Evolutionary conservation across 2,888 invertebrate genomes (phyloP), one percentile per base, ranked within the genome.

Genomic region (Ceratothoa steindachneri): DNA sequence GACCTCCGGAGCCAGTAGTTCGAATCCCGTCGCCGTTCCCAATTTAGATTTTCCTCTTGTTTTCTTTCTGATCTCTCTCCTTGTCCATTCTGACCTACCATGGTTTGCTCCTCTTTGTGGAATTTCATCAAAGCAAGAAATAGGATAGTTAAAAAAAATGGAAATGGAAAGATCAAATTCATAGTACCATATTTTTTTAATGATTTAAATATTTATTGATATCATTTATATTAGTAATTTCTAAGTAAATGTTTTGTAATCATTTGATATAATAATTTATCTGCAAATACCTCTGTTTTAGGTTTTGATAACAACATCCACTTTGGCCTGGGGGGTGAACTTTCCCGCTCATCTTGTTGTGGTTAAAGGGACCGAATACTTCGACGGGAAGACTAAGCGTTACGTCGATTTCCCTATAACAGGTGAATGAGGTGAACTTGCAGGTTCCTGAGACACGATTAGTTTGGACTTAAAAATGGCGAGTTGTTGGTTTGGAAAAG

Each of bases 401-500:
- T 99, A 99, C 85, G 95, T 98, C 9, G 99, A 99, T 83, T 99
- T 99, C 92, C 99, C 99, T 0, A 97, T 99, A 68, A 99, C 99
- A 0, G 80, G 80, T 75, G 55, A n/a, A n/a, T n/a, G n/a, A n/a
- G n/a, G n/a, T n/a, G n/a, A n/a, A n/a, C n/a, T n/a, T n/a, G n/a
- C n/a, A n/a, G n/a, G n/a, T n/a, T n/a, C n/a, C n/a, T n/a, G n/a
- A n/a, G n/a, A n/a, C n/a, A n/a, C n/a, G n/a, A n/a, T n/a, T n/a
- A n/a, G n/a, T n/a, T n/a, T n/a, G n/a, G n/a, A n/a, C n/a, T n/a
- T n/a, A n/a, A n/a, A n/a, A n/a, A n/a, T n/a, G n/a, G n/a, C n/a
- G n/a, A n/a, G n/a, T n/a, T n/a, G n/a, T n/a, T n/a, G n/a, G n/a
- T n/a, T n/a, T n/a, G n/a, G n/a, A n/a, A n/a, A n/a, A n/a, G n/a